Evolutionary conservation across 2,888 invertebrate genomes (phyloP).

Genomic region (Thymelicus sylvestris): DNA sequence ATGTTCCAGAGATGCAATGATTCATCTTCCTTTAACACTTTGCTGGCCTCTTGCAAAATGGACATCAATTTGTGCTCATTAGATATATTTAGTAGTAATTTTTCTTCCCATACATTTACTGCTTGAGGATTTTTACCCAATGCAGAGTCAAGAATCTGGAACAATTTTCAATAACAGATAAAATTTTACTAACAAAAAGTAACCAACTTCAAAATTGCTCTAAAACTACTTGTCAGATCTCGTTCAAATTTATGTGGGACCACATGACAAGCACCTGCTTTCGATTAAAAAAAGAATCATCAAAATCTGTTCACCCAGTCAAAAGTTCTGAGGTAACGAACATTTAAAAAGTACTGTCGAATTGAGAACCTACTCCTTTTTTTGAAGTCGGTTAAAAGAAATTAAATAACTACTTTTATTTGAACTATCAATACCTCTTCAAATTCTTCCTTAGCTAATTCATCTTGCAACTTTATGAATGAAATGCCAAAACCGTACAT

Average conservation of each 20-base stretch:
- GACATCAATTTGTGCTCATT: slow-evolving; percentile 67
- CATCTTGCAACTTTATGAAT: slow-evolving; percentile 65
- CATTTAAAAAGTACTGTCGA: too few relatives aligned
- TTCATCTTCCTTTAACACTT: slow-evolving; percentile 61
- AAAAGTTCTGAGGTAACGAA: too few relatives aligned
- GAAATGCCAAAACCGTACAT: slow-evolving; percentile 76
- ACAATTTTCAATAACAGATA: not conserved
- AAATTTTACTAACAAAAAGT: too few relatives aligned
- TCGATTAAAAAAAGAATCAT: too few relatives aligned
- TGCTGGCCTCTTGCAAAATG: slow-evolving; percentile 64
- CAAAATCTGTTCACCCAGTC: too few relatives aligned
- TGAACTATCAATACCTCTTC: slow-evolving; percentile 56
- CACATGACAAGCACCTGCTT: too few relatives aligned
- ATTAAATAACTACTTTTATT: too few relatives aligned
- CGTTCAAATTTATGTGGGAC: too few relatives aligned
- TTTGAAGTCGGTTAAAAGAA: too few relatives aligned
- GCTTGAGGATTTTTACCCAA: slow-evolving; percentile 58
- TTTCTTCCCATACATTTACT: slow-evolving; percentile 68
- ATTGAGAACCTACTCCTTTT: too few relatives aligned
- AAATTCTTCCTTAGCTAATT: slow-evolving; percentile 58
- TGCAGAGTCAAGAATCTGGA: slow-evolving; percentile 67
- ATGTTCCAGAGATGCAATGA: slow-evolving; percentile 66
- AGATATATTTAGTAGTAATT: slow-evolving; percentile 58
- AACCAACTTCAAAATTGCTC: too few relatives aligned
- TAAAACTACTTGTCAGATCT: too few relatives aligned